Conservation (phyloP, 2,888 invertebrate genomes). For the Lamellibrachia satsuma region DNA sequence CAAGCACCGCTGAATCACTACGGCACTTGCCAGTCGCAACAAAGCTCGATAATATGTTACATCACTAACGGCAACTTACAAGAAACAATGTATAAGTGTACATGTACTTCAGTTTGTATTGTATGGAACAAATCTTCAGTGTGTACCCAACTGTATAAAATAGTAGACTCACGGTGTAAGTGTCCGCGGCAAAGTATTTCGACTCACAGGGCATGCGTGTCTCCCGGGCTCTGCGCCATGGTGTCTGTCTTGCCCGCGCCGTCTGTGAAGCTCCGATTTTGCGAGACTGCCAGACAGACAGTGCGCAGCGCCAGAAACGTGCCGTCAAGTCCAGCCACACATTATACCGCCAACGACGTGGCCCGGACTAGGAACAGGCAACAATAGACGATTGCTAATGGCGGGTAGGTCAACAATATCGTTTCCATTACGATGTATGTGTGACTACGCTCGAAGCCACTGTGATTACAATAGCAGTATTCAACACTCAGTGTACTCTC, state of each 20-base stretch:
- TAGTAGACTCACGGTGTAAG: neutral
- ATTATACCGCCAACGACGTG: too few species aligned
- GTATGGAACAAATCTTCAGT: neutral
- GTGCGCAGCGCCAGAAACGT: neutral
- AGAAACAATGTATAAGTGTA: neutral
- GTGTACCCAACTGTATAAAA: too few species aligned
- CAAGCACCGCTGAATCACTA: too few species aligned
- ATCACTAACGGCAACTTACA: neutral
- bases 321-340: neutral
- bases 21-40: too few species aligned
- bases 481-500: neutral
- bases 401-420: neutral
- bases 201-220: neutral
- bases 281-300: neutral
- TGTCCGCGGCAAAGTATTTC: neutral
- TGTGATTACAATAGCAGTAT: neutral
- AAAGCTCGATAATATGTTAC: neutral
- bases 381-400: neutral
- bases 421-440: neutral
- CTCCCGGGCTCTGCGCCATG: neutral
- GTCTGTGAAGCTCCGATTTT: neutral
- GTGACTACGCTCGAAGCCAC: neutral
- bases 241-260: neutral
- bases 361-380: neutral
- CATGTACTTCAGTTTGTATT: neutral